Evolutionary conservation across 37 sponge, comb jelly and placozoan genomes (phyloP), one percentile per base, ranked within the genome.

Genomic region (Ianthella basta): DNA sequence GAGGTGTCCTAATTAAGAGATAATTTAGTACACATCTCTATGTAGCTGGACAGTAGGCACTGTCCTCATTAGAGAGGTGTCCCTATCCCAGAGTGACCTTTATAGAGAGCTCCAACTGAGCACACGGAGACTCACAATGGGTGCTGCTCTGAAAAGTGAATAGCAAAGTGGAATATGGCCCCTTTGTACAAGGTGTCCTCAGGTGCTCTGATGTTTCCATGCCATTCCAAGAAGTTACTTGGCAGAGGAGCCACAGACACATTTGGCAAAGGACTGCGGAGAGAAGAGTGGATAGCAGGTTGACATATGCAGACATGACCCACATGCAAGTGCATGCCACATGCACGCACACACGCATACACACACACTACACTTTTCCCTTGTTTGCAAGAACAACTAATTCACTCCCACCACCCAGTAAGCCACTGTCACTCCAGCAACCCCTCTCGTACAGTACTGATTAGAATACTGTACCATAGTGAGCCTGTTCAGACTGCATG

Each of bases 141-240:
- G 55, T 90, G 68, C 32, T 77, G 57, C 2, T 38, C 35, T 0
- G 34, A 20, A 72, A 90, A 90, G 4, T 29, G 56, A 56, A 90
- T 90, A 33, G 59, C 20, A 50, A 90, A 90, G 50, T 90, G 91
- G 67, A 90, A 90, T 13, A 90, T 79, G 19, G 87, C 91, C 59
- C 84, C 84, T 19, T 86, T 73, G 53, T 90, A 90, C 0, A 60
- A 84, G 13, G 91, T 86, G 55, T 82, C 91, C 35, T 60, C 60
- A 36, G 91, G 91, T 33, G 86, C 91, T 4, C 39, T 33, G 14
- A 90, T 77, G 79, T 90, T 90, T 6, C 91, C 91, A 63, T 86
- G 86, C 91, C 91, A 90, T 34, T 86, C 87, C 24, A 73, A 66
- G 72, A 90, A 90, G 75, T 90, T 50, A 20, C 77, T 53, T 13